Evolutionary conservation across 2,113 vertebrate species (phyloP), one percentile per base, ranked within the genome.

Genomic region (Takifugu bimaculatus): DNA sequence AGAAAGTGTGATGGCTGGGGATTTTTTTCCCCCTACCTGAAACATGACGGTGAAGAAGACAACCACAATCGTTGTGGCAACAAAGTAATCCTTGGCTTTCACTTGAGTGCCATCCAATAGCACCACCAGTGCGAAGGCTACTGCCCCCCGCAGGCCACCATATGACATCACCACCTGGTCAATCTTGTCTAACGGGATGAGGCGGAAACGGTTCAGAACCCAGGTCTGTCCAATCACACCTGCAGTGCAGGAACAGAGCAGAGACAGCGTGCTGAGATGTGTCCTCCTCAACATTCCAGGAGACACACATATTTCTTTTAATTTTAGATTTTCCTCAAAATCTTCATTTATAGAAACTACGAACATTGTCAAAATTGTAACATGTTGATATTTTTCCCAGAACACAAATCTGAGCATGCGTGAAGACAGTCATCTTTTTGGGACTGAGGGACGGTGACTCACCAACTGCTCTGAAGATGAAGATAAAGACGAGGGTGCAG

Each of bases 161-260:
- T 98, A 98, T 0, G 96, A 97, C 96, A 98, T 98, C 90, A 98
- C 94, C 84, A 97, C 95, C 86, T 98, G 96, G 85, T 98, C 96
- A 0, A 98, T 94, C 89, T 91, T 94, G 82, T 98, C 96, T 89
- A 98, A 71, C 5, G 95, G 96, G 65, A 94, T 93, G 55, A 98
- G 90, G 52, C 96, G 93, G 82, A 97, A 97, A 65, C 89, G 94
- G 87, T 98, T 98, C 75, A 98, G 89, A 47, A 96, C 86, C 48
- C 89, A 98, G 0, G 95, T 98, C 89, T 98, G 96, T 57, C 95
- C 90, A 15, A 97, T 79, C 70, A 98, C 96, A 54, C 96, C 96
- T 98, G 72, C 7, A 84, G 48, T 1, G 51, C 32, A 50, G 42
- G 42, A 27, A 42, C 15, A 5, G 32, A 55, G 6, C 9, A 6